phyloP scores from a whole-genome alignment of 1,140 invertebrate species.

The Hylaeus anthracinus region DNA sequence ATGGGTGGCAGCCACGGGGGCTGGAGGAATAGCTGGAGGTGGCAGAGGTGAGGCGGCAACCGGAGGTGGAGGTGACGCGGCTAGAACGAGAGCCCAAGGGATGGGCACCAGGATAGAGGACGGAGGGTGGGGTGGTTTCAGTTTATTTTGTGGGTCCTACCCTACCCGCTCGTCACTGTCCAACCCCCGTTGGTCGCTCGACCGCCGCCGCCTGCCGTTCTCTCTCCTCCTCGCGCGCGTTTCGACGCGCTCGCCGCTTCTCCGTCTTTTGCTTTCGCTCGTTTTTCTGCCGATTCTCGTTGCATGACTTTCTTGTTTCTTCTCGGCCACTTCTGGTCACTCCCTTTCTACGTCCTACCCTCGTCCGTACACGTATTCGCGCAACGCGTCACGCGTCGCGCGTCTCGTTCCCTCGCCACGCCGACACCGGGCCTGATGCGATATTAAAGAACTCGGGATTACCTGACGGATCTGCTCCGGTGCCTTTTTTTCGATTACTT shows the following conservation, averaged over 20 bases:
- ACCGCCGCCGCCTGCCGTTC: conserved; percentile 28
- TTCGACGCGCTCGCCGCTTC: conserved; percentile 26
- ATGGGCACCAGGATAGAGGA: conserved; percentile 20
- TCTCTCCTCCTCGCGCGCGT: conserved; percentile 44
- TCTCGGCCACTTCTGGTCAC: background rate
- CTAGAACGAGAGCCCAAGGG: conserved; percentile 62
- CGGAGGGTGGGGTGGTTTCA: conserved; percentile 68
- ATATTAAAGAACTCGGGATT: conserved; percentile 69
- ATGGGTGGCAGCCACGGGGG: conserved; percentile 15
- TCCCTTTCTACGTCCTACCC: conserved; percentile 13
- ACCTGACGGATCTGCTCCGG: conserved; percentile 54
- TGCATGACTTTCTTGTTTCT: conserved; percentile 14
- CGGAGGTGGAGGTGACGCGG: conserved; percentile 68
- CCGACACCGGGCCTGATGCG: conserved; percentile 47
- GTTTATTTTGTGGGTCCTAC: conserved; percentile 79
- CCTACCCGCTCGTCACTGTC: conserved; percentile 77
- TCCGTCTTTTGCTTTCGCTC: conserved; percentile 3
- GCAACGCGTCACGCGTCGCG: background rate
- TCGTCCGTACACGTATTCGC: background rate
- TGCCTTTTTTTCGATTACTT: conserved; percentile 46
- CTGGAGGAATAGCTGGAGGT: conserved; percentile 59
- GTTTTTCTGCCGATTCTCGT: background rate
- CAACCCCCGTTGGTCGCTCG: conserved; percentile 67
- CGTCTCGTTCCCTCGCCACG: conserved; percentile 28
- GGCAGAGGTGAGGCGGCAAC: conserved; percentile 58